phyloP scores from a whole-genome alignment of 2,113 vertebrate genomes.

The Capra hircus region DNA sequence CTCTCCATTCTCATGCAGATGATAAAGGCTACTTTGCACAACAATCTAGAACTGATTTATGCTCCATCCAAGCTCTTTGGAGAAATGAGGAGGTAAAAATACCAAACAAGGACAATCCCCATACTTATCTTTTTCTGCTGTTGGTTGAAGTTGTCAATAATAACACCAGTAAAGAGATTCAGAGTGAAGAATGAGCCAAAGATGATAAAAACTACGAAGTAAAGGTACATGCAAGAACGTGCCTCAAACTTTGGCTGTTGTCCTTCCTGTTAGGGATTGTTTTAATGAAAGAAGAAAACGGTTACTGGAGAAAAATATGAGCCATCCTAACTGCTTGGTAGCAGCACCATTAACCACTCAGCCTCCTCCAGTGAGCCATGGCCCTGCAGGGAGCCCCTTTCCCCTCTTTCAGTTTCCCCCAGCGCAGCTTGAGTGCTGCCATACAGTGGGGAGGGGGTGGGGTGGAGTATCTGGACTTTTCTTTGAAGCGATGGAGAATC shows the following conservation, averaged over 20 bases:
- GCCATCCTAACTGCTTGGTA: not conserved
- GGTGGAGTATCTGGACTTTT: not conserved
- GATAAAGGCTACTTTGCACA: not conserved
- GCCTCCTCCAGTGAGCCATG: not conserved
- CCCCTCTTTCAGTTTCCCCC: not conserved
- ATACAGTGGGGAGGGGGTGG: not conserved
- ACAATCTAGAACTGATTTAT: not conserved
- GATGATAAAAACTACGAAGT: constrained; percentile 96
- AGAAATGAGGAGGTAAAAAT: not conserved
- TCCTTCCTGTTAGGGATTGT: constrained; percentile 75
- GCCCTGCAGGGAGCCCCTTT: too few species aligned
- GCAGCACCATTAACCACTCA: not conserved
- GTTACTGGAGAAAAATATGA: not conserved
- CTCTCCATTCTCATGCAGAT: not conserved
- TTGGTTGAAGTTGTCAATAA: constrained; percentile 99
- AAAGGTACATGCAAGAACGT: constrained; percentile 86
- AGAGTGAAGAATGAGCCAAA: constrained; percentile 98
- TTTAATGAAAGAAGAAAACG: constrained; percentile 28
- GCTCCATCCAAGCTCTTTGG: not conserved
- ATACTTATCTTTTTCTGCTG: constrained; percentile 99
- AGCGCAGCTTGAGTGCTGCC: not conserved
- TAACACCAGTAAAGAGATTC: constrained; percentile 98
- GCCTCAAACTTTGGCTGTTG: constrained; percentile 87
- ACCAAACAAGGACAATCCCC: not conserved
- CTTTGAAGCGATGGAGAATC: not conserved